Evolutionary conservation across 2,888 invertebrate species (phyloP).

Genomic region (Leptogaster cylindrica): DNA sequence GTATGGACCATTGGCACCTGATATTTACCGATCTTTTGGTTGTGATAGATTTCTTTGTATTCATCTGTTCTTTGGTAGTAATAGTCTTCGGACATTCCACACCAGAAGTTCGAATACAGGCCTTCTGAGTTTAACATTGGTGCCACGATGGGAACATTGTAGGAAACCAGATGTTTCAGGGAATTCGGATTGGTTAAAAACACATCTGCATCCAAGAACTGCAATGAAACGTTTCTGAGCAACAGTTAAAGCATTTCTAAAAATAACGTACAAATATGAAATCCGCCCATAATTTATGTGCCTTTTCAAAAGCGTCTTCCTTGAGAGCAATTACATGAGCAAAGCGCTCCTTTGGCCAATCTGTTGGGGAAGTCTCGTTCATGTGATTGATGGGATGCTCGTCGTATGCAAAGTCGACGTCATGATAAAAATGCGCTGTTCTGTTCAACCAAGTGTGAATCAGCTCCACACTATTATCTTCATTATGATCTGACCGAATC

Average conservation of each 20-base stretch:
- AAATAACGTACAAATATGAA: constrained; percentile 81
- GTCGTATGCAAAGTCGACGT: constrained; percentile 64
- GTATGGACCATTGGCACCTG: constrained; percentile 91
- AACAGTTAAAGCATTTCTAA: background rate
- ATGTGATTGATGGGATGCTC: constrained; percentile 57
- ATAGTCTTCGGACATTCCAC: constrained; percentile 85
- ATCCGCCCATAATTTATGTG: constrained; percentile 84
- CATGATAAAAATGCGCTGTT: constrained; percentile 72
- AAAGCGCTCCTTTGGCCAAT: constrained; percentile 81
- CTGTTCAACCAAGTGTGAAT: constrained; percentile 74
- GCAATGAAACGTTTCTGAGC: constrained; percentile 49
- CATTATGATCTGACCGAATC: constrained; percentile 87
- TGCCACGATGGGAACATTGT: constrained; percentile 72
- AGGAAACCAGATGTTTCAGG: constrained; percentile 68
- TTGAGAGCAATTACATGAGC: constrained; percentile 79
- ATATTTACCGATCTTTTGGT: constrained; percentile 76
- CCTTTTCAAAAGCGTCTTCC: constrained; percentile 76
- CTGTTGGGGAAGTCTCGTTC: constrained; percentile 70
- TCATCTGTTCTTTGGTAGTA: constrained; percentile 84
- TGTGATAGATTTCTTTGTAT: constrained; percentile 79
- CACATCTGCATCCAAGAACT: constrained; percentile 87
- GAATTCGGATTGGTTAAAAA: constrained; percentile 74
- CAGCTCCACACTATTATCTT: constrained; percentile 77
- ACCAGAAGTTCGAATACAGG: constrained; percentile 95
- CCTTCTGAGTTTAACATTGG: constrained; percentile 88